These are phyloP conservation scores for Ditylenchus dipsaci DNA, from an alignment of 1,140 invertebrate species.

Conservation along the genomic window DNA sequence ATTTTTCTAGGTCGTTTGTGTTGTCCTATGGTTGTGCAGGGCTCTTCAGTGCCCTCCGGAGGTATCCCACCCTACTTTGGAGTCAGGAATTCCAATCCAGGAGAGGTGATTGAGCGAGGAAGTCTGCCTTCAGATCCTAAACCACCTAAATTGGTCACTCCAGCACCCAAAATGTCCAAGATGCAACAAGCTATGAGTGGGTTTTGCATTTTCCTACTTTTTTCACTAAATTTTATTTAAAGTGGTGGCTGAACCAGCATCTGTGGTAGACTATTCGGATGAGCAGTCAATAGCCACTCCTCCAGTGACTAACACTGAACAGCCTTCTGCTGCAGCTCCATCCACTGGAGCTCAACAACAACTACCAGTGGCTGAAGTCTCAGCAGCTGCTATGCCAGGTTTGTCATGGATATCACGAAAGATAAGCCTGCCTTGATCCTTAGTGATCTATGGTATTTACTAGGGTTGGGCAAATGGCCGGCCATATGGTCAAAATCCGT, in stretches of 20 bases:
- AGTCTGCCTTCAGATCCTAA: conserved; percentile 50
- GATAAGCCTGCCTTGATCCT: no score
- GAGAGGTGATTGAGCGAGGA: conserved; percentile 47
- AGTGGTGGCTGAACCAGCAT: no score
- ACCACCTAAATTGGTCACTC: conserved; percentile 19
- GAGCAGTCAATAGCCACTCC: background rate
- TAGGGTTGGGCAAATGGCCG: no score
- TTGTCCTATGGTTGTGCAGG: conserved; percentile 42
- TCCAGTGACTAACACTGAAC: background rate
- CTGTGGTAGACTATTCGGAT: background rate
- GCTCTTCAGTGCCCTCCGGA: conserved; percentile 38
- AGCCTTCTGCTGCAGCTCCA: background rate
- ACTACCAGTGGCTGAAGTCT: no score
- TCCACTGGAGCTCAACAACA: no score
- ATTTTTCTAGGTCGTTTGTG: conserved; percentile 44
- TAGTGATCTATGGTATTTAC: background rate
- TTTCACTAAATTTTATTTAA: background rate
- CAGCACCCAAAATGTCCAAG: conserved; percentile 11
- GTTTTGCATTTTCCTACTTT: background rate
- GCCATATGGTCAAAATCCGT: background rate
- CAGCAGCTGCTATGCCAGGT: conserved; percentile 1
- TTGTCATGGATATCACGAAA: no score
- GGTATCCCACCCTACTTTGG: conserved; percentile 52
- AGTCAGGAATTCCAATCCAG: conserved; percentile 41
- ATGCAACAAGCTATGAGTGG: background rate